These are phyloP conservation scores for Catagonus wagneri DNA, from an alignment of 2,113 vertebrate species.

Conservation along the genomic window DNA sequence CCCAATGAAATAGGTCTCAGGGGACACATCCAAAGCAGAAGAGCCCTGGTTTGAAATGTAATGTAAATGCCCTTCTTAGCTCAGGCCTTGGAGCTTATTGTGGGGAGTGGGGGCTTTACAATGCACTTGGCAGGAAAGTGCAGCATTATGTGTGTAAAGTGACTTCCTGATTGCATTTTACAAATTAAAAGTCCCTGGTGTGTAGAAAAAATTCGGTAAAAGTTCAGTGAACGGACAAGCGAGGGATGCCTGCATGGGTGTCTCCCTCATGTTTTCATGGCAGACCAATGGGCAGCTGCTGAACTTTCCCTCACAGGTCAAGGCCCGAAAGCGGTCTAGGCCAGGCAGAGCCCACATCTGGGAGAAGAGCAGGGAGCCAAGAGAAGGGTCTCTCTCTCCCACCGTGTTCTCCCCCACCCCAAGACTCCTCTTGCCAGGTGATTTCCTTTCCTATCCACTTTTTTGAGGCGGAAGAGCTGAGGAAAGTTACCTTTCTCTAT, in stretches of 20 bases:
- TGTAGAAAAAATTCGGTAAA: neutral
- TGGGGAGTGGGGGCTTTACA: neutral
- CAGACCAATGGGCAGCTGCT: neutral
- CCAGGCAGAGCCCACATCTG: neutral
- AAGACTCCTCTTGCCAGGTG: neutral
- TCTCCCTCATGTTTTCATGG: neutral
- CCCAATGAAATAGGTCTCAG: too few species aligned
- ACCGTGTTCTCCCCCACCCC: accelerated
- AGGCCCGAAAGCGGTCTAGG: neutral
- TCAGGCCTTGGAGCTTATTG: neutral
- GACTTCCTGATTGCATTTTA: neutral
- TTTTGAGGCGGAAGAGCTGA: neutral
- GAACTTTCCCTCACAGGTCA: neutral
- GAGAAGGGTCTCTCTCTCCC: neutral
- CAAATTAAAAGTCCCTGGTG: constrained; percentile 41
- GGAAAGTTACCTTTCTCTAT: neutral
- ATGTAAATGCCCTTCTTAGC: neutral
- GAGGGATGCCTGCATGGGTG: accelerated
- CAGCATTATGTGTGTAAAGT: neutral
- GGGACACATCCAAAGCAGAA: neutral
- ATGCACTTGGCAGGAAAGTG: neutral
- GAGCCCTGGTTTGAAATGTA: neutral
- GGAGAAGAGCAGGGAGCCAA: neutral
- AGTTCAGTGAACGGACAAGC: neutral
- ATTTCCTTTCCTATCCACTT: neutral